Evolutionary conservation across 1,140 invertebrate species (phyloP), one percentile per base, ranked within the genome.

Genomic region (Drosophila nannoptera): DNA sequence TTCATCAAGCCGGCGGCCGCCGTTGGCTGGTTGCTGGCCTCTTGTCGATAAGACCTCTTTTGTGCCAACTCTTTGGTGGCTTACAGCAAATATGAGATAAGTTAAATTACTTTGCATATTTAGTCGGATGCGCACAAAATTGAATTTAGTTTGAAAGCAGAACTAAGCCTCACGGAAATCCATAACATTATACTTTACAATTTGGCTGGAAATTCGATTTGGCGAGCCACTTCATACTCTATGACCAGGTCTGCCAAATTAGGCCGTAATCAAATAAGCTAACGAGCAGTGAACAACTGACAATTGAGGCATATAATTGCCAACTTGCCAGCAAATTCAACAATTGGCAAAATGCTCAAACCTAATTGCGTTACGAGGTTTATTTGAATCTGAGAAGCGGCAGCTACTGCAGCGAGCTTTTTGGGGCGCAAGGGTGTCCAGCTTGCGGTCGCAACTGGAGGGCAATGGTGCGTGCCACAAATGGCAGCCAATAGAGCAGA

Each of bases 71-170:
- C 72, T 74, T 63, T 67, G 49, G 40, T 60, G 55, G 45, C 45
- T 65, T 62, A 49, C 61, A 62, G 45, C 50, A 62, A 62, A 83
- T 76, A 76, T 84, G 69, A 66, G 69, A 73, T 78, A 84, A 84
- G 80, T 83, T 83, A 83, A 84, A 84, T 83, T 76, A 83, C 80
- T 77, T 83, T 82, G 62, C 70, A 72, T 77, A 75, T 77, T 83
- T 71, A 40, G 63, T 49, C 53, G 16, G 49, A 35, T 32, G 65
- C 56, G 8, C 62, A 58, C 59, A 42, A 66, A 70, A 70, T 70
- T 70, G 68, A 70, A 70, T 70, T 70, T 70, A 62, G 48, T 42
- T 48, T 22, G 53, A 40, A 52, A 58, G 52, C 45, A 56, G 31
- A 54, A 53, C 58, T 58, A 58, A 65, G 38, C 61, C 48, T 29